Evolutionary conservation across 1,140 invertebrate genomes (phyloP).

Genomic region (Episyrphus balteatus): DNA sequence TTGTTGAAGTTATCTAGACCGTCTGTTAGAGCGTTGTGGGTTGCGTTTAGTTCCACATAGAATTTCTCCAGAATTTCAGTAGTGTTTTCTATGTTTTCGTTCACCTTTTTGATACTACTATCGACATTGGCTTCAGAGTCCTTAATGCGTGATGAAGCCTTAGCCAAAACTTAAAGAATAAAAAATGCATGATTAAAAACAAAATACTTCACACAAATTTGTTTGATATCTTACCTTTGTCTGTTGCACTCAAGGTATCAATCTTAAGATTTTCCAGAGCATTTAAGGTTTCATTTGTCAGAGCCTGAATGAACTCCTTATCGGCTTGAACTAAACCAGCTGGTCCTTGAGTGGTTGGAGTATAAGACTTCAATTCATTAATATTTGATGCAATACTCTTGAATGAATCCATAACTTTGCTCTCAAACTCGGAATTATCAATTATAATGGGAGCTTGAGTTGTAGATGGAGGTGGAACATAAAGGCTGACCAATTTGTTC

Average conservation of each 20-base stretch:
- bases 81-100: conserved; percentile 39
- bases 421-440: conserved; percentile 23
- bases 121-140: conserved; percentile 22
- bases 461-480: conserved; percentile 15
- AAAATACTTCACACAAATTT: neutral
- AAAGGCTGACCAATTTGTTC: conserved; percentile 17
- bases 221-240: conserved; percentile 16
- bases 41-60: conserved; percentile 43
- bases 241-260: conserved; percentile 13
- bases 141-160: conserved; percentile 36
- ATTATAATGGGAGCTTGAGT: conserved; percentile 4
- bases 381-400: conserved; percentile 14
- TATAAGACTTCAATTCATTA: conserved; percentile 10
- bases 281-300: conserved; percentile 28
- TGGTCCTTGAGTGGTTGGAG: conserved; percentile 3
- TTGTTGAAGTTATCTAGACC: conserved; percentile 51
- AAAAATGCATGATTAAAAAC: neutral
- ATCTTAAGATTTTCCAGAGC: conserved; percentile 21
- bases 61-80: conserved; percentile 22
- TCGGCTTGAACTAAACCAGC: conserved; percentile 19
- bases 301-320: conserved; percentile 23
- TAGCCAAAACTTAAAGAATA: conserved; percentile 16
- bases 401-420: conserved; percentile 17
- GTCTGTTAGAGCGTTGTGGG: conserved; percentile 43
- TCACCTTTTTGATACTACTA: conserved; percentile 34